A percentile compares a stretch with the other conserved stretches of the same genome.
Evolutionary conservation across 2,888 invertebrate genomes (phyloP).

Genomic region (Eupithecia inturbata): DNA sequence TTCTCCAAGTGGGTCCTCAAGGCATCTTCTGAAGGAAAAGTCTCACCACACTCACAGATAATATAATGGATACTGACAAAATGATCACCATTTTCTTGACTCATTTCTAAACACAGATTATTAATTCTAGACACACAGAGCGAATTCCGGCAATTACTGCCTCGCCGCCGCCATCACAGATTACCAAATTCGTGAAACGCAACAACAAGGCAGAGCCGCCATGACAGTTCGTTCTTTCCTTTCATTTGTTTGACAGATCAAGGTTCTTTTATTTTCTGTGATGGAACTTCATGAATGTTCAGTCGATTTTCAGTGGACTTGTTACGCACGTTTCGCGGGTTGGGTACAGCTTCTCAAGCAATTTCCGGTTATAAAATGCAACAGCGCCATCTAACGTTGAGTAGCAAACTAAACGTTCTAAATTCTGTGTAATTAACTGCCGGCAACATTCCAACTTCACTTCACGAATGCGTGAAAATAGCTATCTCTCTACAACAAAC

Average conservation of each 20-base stretch:
- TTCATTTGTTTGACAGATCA: conserved; percentile 17
- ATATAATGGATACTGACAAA: conserved; percentile 73
- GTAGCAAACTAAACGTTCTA: background rate
- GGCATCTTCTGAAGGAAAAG: conserved; percentile 65
- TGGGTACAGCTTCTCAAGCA: no score
- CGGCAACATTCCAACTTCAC: no score
- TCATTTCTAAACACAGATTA: conserved; percentile 65
- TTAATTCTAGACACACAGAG: conserved; percentile 39
- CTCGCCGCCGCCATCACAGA: conserved; percentile 49
- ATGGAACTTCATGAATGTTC: background rate
- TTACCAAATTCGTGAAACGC: conserved; percentile 14
- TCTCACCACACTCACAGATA: conserved; percentile 74
- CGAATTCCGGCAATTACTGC: conserved; percentile 49
- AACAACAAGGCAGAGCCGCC: background rate
- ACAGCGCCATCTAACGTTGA: background rate
- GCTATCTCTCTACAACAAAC: background rate
- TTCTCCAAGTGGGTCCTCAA: conserved; percentile 60
- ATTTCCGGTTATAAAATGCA: no score
- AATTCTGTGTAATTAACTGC: background rate
- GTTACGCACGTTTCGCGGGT: background rate
- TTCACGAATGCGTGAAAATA: background rate
- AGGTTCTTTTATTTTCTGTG: conserved; percentile 24
- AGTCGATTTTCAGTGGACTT: background rate
- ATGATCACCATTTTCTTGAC: conserved; percentile 47
- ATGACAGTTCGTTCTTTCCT: conserved; percentile 17